Base-by-base conservation (phyloP, 1,140 invertebrate species). In the Ephestia elutella region DNA sequence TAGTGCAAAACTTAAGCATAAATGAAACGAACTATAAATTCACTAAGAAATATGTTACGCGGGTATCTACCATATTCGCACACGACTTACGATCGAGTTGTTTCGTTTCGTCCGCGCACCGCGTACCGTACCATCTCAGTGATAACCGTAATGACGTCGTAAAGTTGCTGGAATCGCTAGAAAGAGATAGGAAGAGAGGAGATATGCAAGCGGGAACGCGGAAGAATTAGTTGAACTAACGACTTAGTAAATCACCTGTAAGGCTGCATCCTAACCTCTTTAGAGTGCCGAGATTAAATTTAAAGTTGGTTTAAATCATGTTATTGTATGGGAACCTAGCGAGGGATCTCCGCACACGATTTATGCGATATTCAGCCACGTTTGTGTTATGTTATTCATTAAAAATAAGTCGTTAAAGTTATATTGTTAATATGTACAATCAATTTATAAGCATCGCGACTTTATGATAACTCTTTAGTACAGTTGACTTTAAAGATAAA, bases 111-210 rank as follows among this genome's bases (percentile, higher is more conserved):
- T 64, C 54, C 58, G 58, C 51, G 66, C 51, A 64, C 48, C 54
- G 59, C 49, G 49, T 50, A 50, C 38, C 62, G 69, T 63, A 54
- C 57, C 64, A 65, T 70, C 65, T 53, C 65, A 55, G 61, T 76
- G 80, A 80, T 84, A 82, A 67, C 65, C 58, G 66, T 84, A 84
- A 82, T 82, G 81, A 84, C 71, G 73, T 77, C 76, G 77, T 85
- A 85, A 84, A 82, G 56, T 71, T 65, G 68, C 35, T 49, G 38
- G 55, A 30, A 70, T 69, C 62, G 68, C 62, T 17, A 57, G 65
- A 68, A 59, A 15, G 71, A 74, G 74, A 73, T 66, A 70, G 71
- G 71, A 70, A 71, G 59, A 69, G 65, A 59, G 48, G 62, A 73
- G 71, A 68, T 72, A 70, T 60, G 57, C 59, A 35, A 59, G 50